A percentile compares a stretch with the other conserved stretches of the same genome.
phyloP scores from a whole-genome alignment of 1,140 invertebrate species.

The Megathymus violae region DNA sequence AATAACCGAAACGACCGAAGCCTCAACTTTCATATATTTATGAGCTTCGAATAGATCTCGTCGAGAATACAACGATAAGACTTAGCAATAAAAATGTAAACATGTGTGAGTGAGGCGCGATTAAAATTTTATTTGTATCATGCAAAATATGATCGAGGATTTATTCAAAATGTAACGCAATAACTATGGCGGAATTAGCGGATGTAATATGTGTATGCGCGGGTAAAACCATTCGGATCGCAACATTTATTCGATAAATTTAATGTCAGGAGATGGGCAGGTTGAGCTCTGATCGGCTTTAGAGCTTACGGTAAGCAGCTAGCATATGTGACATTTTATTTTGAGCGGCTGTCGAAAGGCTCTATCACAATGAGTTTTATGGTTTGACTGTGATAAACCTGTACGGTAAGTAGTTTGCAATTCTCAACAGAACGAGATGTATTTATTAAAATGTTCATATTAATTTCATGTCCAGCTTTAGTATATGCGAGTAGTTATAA shows the following conservation, averaged over 20 bases:
- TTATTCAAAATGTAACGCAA: too few species aligned
- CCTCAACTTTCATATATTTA: too few species aligned
- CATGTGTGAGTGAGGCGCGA: too few species aligned
- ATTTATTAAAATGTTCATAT: neutral
- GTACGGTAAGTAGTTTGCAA: neutral
- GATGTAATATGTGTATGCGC: neutral
- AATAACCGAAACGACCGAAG: too few species aligned
- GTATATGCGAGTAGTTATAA: too few species aligned
- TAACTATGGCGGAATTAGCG: neutral
- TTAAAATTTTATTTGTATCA: too few species aligned
- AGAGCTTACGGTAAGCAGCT: slow-evolving; percentile 25
- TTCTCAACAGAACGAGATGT: neutral
- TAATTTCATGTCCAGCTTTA: neutral
- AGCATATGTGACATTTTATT: slow-evolving; percentile 30
- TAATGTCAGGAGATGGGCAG: slow-evolving; percentile 20
- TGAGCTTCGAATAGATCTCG: too few species aligned
- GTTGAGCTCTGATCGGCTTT: slow-evolving; percentile 33
- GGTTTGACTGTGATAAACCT: neutral
- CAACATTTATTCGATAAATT: slow-evolving; percentile 20
- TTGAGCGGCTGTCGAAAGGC: slow-evolving; percentile 9
- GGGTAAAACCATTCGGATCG: slow-evolving; percentile 16
- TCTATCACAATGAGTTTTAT: neutral
- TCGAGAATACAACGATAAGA: too few species aligned
- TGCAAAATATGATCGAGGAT: too few species aligned
- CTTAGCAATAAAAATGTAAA: too few species aligned